These are phyloP conservation scores for Tricholauxania praeusta DNA, from an alignment of 2,888 invertebrate genomes.

Conservation along the genomic window DNA sequence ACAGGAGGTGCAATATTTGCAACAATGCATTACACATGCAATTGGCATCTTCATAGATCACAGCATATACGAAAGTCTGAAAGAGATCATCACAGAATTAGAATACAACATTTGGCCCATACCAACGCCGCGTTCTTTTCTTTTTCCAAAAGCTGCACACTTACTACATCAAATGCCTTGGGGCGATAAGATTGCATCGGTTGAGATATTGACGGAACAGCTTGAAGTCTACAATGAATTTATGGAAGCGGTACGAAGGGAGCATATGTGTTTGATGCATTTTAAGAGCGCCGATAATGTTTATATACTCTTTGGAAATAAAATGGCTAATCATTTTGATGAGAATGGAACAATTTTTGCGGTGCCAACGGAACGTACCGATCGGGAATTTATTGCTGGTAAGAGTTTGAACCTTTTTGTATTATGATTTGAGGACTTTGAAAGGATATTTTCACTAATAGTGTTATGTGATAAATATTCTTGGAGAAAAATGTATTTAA, in stretches of 20 bases:
- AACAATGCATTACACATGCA: slow-evolving; percentile 64
- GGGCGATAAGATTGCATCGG: slow-evolving; percentile 65
- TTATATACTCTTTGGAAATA: slow-evolving; percentile 64
- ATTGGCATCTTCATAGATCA: slow-evolving; percentile 64
- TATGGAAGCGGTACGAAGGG: slow-evolving; percentile 63
- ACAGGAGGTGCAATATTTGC: slow-evolving; percentile 65
- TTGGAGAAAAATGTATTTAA: too few species aligned
- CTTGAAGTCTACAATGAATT: slow-evolving; percentile 64
- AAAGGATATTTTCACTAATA: too few species aligned
- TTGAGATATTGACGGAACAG: slow-evolving; percentile 64
- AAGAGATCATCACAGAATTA: slow-evolving; percentile 60
- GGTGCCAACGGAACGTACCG: slow-evolving; percentile 61
- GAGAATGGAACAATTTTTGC: slow-evolving; percentile 66
- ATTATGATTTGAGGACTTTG: not conserved
- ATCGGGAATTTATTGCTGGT: slow-evolving; percentile 61
- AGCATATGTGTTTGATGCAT: slow-evolving; percentile 66
- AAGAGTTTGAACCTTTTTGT: slow-evolving; percentile 25
- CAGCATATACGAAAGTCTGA: slow-evolving; percentile 59
- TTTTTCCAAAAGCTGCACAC: slow-evolving; percentile 65
- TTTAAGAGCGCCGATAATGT: slow-evolving; percentile 64
- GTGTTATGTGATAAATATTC: too few species aligned
- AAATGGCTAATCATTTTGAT: slow-evolving; percentile 61
- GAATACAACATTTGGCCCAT: slow-evolving; percentile 67
- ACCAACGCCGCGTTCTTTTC: slow-evolving; percentile 55
- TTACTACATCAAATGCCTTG: slow-evolving; percentile 67